Evolutionary conservation across 2,797 vertebrate genomes (phyloP).

Genomic region (Pseudocheirus occidentalis): DNA sequence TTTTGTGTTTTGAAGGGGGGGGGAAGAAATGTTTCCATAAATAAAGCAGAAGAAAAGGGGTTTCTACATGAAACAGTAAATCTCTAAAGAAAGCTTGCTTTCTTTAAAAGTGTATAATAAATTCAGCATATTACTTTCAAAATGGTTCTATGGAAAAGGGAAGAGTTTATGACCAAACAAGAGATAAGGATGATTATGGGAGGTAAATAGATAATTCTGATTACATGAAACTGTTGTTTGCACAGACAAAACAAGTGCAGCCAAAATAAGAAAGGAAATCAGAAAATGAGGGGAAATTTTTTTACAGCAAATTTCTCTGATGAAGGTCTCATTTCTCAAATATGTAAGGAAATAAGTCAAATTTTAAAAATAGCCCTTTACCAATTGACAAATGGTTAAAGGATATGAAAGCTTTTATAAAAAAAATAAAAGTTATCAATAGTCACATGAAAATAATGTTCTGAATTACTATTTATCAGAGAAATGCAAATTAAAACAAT

Average conservation of each 20-base stretch:
- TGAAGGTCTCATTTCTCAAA: not conserved
- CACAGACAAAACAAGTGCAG: not conserved
- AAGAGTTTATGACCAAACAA: too few relatives aligned
- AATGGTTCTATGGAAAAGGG: too few relatives aligned
- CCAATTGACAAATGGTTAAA: not conserved
- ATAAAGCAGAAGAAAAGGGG: too few relatives aligned
- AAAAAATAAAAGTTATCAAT: not conserved
- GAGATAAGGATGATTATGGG: too few relatives aligned
- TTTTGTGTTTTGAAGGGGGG: too few relatives aligned
- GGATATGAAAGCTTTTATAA: not conserved
- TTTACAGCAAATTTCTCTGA: not conserved
- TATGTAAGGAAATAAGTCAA: not conserved
- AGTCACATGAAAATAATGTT: not conserved
- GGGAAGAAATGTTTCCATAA: too few relatives aligned
- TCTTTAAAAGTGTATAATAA: too few relatives aligned
- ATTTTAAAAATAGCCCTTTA: not conserved
- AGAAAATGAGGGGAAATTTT: not conserved
- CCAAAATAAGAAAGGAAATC: not conserved
- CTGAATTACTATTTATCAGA: not conserved
- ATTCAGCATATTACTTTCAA: too few relatives aligned
- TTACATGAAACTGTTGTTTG: too few relatives aligned
- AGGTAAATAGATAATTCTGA: too few relatives aligned
- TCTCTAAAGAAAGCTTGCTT: too few relatives aligned
- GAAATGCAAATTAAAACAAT: not conserved
- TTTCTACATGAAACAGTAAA: too few relatives aligned